These are phyloP conservation scores for Actinemys pallida DNA, from an alignment of 2,113 vertebrate species.

Conservation along the genomic window DNA sequence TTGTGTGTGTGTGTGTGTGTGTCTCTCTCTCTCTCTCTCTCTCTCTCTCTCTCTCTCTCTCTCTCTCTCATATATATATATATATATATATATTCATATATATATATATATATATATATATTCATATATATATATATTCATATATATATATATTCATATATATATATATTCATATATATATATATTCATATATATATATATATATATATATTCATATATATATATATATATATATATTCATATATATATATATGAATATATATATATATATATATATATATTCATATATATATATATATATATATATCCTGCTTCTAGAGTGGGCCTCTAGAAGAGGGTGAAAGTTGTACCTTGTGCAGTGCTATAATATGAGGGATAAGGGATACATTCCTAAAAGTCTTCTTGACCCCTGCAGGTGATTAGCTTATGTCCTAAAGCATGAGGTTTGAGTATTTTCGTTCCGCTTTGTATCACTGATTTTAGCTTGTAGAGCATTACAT, in stretches of 20 bases:
- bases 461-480: neutral
- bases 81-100: no score
- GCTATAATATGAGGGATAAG: neutral
- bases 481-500: neutral
- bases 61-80: rapidly evolving
- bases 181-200: no score
- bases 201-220: no score
- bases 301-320: neutral
- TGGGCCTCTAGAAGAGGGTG: neutral
- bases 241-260: no score
- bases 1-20: neutral
- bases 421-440: neutral
- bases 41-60: no score
- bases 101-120: no score
- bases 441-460: neutral
- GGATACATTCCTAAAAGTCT: neutral
- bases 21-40: neutral
- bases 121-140: no score
- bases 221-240: rapidly evolving
- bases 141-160: no score
- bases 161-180: no score
- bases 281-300: no score
- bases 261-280: no score
- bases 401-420: neutral
- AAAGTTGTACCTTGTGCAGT: neutral